Evolutionary conservation across 2,888 invertebrate species (phyloP).

Genomic region (Branchellion lobata): DNA sequence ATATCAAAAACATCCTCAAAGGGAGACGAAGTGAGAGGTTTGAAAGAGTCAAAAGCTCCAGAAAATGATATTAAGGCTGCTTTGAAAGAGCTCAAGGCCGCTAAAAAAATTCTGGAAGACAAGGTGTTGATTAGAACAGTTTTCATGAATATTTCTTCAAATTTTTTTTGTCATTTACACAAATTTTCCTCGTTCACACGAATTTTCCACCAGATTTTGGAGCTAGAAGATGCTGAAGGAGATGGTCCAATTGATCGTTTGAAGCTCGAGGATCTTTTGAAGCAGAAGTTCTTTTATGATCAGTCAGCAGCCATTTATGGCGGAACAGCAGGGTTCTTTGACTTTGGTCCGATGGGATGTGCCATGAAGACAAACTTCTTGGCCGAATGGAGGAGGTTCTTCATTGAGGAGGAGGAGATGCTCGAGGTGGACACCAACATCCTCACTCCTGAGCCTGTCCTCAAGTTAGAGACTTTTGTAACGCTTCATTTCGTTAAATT

Average conservation of each 20-base stretch:
- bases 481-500: no score
- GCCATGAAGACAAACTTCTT: conserved; percentile 93
- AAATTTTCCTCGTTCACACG: no score
- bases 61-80: conserved; percentile 91
- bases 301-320: conserved; percentile 99
- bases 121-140: conserved; percentile 64
- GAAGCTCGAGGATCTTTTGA: conserved; percentile 93
- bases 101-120: conserved; percentile 88
- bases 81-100: conserved; percentile 83
- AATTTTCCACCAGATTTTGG: conserved; percentile 74
- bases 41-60: conserved; percentile 83
- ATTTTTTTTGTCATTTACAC: background rate
- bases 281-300: conserved; percentile 94
- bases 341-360: conserved; percentile 99
- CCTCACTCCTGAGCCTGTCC: conserved; percentile 91
- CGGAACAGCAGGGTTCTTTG: conserved; percentile 82
- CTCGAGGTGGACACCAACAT: conserved; percentile 96
- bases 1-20: conserved; percentile 57
- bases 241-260: conserved; percentile 74
- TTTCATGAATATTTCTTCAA: background rate
- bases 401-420: conserved; percentile 96
- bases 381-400: conserved; percentile 88
- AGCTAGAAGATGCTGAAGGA: conserved; percentile 64
- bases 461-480: conserved; percentile 69
- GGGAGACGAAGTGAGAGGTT: conserved; percentile 84